phyloP scores from a whole-genome alignment of 2,888 invertebrate genomes.

The Fabriciana adippe region DNA sequence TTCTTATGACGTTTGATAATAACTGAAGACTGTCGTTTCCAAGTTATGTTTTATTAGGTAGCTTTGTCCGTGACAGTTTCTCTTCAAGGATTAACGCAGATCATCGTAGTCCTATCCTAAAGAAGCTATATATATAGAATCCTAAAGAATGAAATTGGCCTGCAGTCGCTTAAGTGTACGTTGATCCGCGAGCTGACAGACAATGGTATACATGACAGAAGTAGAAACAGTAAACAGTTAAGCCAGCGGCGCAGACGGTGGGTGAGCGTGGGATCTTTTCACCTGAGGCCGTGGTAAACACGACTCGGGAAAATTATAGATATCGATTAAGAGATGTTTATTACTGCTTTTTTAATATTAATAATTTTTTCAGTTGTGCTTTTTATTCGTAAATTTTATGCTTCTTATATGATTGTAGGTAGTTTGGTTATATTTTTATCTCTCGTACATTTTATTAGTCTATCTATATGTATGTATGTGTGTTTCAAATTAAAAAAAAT shows the following conservation, averaged over 20 bases:
- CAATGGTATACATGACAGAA: constrained; percentile 40
- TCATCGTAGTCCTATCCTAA: no score
- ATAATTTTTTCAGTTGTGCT: not conserved
- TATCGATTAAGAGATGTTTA: constrained; percentile 36
- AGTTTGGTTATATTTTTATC: no score
- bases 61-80: no score
- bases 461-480: no score
- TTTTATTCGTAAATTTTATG: no score
- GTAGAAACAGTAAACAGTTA: constrained; percentile 56
- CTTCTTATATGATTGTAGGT: no score
- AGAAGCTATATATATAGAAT: not conserved
- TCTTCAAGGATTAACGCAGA: no score
- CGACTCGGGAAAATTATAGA: constrained; percentile 45
- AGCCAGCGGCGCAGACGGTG: constrained; percentile 64
- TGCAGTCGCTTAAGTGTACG: not conserved
- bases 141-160: not conserved
- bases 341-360: constrained; percentile 7
- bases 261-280: constrained; percentile 77
- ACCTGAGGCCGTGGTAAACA: constrained; percentile 69
- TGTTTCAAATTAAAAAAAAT: no score
- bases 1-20: no score
- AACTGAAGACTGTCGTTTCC: no score
- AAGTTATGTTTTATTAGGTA: no score
- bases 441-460: no score
- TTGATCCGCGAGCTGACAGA: constrained; percentile 35